Conservation (phyloP, 2,888 invertebrate species). For the Zygogramma bicolorata region DNA sequence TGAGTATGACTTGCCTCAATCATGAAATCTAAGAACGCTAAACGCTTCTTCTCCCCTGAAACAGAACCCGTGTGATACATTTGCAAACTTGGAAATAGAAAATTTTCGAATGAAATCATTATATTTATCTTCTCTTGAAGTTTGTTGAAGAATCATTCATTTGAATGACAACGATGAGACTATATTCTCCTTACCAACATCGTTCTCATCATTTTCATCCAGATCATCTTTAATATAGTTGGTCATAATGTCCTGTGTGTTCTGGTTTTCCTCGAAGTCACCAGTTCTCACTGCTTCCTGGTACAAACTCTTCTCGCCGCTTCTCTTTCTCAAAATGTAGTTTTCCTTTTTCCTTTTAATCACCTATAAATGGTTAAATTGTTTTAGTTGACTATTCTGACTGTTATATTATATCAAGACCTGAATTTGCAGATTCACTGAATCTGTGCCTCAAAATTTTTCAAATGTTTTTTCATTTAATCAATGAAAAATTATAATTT, state of each 20-base stretch:
- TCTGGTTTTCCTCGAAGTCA: conserved; percentile 30
- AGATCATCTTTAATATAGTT: conserved; percentile 78
- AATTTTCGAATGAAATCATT: too few species aligned
- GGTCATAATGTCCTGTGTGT: conserved; percentile 36
- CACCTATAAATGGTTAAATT: conserved; percentile 65
- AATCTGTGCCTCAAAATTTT: too few species aligned
- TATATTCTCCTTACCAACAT: conserved; percentile 71
- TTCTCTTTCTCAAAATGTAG: conserved; percentile 69
- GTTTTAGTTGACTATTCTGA: too few species aligned
- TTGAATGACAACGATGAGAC: neutral
- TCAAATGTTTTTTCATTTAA: too few species aligned
- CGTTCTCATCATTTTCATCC: conserved; percentile 80
- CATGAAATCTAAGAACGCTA: conserved; percentile 89
- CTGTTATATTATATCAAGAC: too few species aligned
- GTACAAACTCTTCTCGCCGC: conserved; percentile 48
- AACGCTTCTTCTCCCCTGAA: conserved; percentile 78
- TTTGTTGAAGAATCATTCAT: neutral
- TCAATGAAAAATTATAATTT: too few species aligned
- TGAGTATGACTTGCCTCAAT: conserved; percentile 72
- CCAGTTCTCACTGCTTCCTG: conserved; percentile 41
- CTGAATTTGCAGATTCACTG: too few species aligned
- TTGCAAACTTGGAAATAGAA: too few species aligned
- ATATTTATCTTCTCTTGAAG: neutral
- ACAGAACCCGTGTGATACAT: too few species aligned
- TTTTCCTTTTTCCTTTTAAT: conserved; percentile 83